Conservation (phyloP, 2,888 invertebrate species). For the Agriopis aurantiaria region DNA sequence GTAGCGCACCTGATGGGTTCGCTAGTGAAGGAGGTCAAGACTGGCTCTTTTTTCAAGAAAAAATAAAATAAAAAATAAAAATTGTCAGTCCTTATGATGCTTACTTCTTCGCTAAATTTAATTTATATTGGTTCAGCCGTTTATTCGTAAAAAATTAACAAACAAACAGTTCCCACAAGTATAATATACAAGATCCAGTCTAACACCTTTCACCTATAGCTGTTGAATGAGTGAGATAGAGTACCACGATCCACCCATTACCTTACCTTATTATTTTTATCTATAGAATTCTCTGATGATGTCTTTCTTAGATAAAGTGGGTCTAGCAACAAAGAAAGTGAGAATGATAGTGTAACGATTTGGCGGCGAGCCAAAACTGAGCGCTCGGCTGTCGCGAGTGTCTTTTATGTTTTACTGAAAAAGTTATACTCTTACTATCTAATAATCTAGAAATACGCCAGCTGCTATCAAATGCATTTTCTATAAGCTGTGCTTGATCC, state of each 20-base stretch:
- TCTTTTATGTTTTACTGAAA: neutral
- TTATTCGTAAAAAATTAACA: no score
- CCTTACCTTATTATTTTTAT: neutral
- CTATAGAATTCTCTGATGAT: neutral
- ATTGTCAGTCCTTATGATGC: no score
- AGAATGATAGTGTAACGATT: constrained; percentile 33
- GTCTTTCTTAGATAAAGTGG: neutral
- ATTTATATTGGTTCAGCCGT: no score
- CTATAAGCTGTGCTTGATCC: neutral
- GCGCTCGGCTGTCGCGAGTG: constrained; percentile 27
- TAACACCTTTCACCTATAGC: no score
- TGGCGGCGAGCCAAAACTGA: constrained; percentile 37
- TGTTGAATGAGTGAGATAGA: no score
- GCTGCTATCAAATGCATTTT: constrained; percentile 1
- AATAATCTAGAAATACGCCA: neutral
- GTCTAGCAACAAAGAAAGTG: constrained; percentile 20
- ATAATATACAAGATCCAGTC: no score
- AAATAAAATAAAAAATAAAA: no score
- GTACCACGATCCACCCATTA: neutral
- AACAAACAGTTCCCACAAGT: no score
- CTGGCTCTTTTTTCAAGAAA: no score
- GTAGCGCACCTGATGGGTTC: no score
- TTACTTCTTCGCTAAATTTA: no score
- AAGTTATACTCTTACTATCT: neutral
- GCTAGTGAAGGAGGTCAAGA: no score